Evolutionary conservation across 2,888 invertebrate species (phyloP).

Genomic region (Catocala sponsa): DNA sequence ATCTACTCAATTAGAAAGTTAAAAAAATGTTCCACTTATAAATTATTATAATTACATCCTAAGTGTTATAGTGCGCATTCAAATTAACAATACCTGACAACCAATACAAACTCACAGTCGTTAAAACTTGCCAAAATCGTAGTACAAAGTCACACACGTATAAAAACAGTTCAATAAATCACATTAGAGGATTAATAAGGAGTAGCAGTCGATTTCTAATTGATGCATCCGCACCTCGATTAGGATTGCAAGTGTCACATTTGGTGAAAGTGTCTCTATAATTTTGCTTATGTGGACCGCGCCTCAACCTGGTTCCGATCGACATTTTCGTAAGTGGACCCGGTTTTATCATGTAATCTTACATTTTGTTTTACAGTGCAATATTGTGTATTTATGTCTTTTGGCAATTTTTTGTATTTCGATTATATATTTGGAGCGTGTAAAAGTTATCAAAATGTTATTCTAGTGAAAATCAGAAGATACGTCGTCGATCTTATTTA

Average conservation of each 20-base stretch:
- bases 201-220: constrained; percentile 44
- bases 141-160: constrained; percentile 3
- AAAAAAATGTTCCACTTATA: no score
- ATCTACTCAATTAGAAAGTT: no score
- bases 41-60: no score
- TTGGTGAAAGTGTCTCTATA: constrained; percentile 40
- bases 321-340: constrained; percentile 32
- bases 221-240: constrained; percentile 33
- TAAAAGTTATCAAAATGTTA: no score
- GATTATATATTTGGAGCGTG: no score
- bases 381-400: not conserved
- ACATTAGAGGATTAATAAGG: constrained; percentile 33
- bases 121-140: constrained; percentile 22
- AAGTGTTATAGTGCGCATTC: not conserved
- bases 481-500: no score
- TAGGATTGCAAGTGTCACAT: constrained; percentile 40
- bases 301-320: constrained; percentile 44
- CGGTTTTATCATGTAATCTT: constrained; percentile 3
- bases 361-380: not conserved
- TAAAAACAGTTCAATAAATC: constrained; percentile 25
- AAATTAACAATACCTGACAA: not conserved
- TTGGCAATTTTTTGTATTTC: no score
- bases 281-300: constrained; percentile 21
- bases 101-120: not conserved
- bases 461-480: no score